Evolutionary conservation across 2,113 vertebrate genomes (phyloP), one percentile per base, ranked within the genome.

Genomic region (Noctilio leporinus): DNA sequence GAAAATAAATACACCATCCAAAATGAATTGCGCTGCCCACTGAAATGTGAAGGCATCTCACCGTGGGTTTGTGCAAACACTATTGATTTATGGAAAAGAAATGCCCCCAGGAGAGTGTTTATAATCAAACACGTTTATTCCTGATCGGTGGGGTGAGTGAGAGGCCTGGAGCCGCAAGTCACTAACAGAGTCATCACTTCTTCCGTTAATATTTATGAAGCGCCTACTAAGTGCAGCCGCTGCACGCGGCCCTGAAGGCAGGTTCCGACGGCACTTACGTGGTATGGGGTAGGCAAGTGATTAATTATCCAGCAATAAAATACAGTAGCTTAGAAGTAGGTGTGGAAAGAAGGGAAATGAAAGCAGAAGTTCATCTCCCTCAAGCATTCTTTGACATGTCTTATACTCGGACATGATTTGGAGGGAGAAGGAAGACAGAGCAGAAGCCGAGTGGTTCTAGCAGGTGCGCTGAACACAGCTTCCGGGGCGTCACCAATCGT

Each of bases 1-100:
- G 92, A 86, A 97, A 57, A 16, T 95, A 67, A 72, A 95, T 86
- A 86, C 10, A 2, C 83, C 69, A 55, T 96, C 93, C 89, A 72
- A 93, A 91, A 47, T 76, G 73, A n/a, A 40, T 87, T 35, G 64
- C 57, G 14, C 33, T 38, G 0, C 15, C 11, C n/a, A 22, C 78
- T 87, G n/a, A 20, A 87, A 86, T 26, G 75, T 16, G 78, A 77
- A 40, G 38, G 84, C 49, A 2, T 33, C 94, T 91, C 17, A 40
- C 81, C 47, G 57, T 62, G 77, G 38, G 78, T 51, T 33, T 95
- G 92, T 80, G 65, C 43, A 80, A 30, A 55, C 53, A 4, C 0
- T 55, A 69, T 64, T 95, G 87, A 92, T 67, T 95, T 89, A 85
- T 75, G 83, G 59, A 82, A 47, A 49, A 70, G 49, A 92, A 69